Base-by-base conservation (phyloP, 2,888 invertebrate species). In the Plutella xylostella region DNA sequence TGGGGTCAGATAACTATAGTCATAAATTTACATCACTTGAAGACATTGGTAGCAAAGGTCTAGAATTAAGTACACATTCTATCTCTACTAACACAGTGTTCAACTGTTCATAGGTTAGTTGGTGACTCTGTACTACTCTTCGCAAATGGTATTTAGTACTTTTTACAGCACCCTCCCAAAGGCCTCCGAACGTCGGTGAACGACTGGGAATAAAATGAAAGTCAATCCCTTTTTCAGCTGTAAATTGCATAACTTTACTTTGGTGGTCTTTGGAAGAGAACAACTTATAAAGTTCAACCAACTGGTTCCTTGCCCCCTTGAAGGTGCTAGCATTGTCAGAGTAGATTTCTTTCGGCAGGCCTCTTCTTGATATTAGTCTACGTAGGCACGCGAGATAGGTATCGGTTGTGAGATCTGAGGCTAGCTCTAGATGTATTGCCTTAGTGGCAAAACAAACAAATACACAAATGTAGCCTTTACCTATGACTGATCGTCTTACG, bases 131-230 rank as follows among this genome's bases (percentile, higher is more conserved):
- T 9, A 55, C 18, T 6, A 55, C 37, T 17, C 55, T 45, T 41
- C 53, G 53, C 12, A 60, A 25, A 43, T 58, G 58, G 43, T 43
- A 46, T 45, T 62, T 63, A 1, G 49, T 43, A 1, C 48, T 48
- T 42, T 56, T 54, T 1, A 61, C 55, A 7, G 49, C 53, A 2
- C 55, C 52, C 37, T 63, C 61, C 57, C 57, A 60, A 3, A 60
- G 39, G 1, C 61, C 60, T 3, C 57, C 63, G 37, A 56, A 57
- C 11, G 53, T 52, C 1, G 58, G 58, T 12, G 57, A 53, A 30
- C 49, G 50, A n/a, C 56, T 49, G 1, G 60, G 57, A 40, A 55
- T 59, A 37, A 58, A 21, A 55, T 49, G 20, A 45, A 46, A 46
- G 9, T 3, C 3, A 18, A 46, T 43, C 9, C 34, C 47, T 19